Base-by-base conservation (phyloP, 2,113 vertebrate genomes). In the Cynoglossus semilaevis region DNA sequence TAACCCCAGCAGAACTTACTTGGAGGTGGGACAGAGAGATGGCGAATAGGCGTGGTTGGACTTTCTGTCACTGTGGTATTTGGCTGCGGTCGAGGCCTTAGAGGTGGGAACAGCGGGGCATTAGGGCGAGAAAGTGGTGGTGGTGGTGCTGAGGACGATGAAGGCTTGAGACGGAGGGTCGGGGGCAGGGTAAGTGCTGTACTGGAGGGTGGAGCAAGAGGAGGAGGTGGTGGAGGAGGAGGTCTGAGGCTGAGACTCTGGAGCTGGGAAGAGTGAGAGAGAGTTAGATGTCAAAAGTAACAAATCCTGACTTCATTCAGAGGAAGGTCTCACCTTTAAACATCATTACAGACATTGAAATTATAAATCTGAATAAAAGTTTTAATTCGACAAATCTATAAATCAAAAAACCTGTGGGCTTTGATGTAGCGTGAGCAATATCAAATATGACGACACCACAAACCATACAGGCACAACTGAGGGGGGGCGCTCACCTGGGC, bases 11-110 rank as follows among this genome's bases (percentile, higher is more conserved):
- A 19, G 42, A 17, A 77, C 88, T 49, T 85, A 91, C 90, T 87
- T 65, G 89, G 90, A n/a, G 90, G 88, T 0, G 87, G 87, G 42
- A 90, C 87, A 1, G 89, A 71, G 35, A 89, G 89, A 72, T 89
- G 88, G 34, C 89, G 59, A 47, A 50, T 45, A 37, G 86, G 67
- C 11, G 74, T 7, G 64, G 74, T 49, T 3, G 56, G 65, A 68
- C 71, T 75, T 63, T 85, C 69, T 3, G 88, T 52, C 16, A 81
- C 53, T 50, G 61, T 44, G 77, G 71, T 15, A 76, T 36, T 60
- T 67, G 79, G 76, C 47, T 69, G 84, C 8, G 80, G 86, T 29
- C 82, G 82, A 0, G 84, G 87, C 50, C 87, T 85, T 10, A 91
- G 77, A 0, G 87, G 88, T 0, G 89, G 87, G 67, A 90, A 89